Conservation (phyloP, 2,888 invertebrate genomes). For the Eilema depressum region DNA sequence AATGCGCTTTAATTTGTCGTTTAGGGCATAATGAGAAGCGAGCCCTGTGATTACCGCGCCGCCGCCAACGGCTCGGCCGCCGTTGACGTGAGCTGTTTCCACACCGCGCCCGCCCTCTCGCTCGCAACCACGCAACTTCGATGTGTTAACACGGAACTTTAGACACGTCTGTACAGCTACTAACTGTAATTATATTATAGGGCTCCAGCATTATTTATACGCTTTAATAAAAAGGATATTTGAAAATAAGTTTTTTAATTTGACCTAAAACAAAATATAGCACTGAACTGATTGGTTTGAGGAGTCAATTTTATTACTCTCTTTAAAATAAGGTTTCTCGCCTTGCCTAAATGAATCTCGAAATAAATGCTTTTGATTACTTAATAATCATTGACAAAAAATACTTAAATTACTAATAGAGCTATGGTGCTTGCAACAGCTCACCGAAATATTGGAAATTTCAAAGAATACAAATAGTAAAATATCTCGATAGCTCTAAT, state of each 20-base stretch:
- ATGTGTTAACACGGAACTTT: slow-evolving; percentile 62
- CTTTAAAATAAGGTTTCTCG: too few species aligned
- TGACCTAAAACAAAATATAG: not conserved
- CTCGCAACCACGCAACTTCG: slow-evolving; percentile 62
- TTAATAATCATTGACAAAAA: not conserved
- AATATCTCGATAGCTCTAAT: too few species aligned
- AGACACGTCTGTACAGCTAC: slow-evolving; percentile 16
- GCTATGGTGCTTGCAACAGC: too few species aligned
- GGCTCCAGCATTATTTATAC: too few species aligned
- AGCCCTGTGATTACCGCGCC: slow-evolving; percentile 87
- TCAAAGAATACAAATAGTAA: too few species aligned
- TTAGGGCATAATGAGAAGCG: slow-evolving; percentile 85
- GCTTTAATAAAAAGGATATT: not conserved
- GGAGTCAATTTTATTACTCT: too few species aligned
- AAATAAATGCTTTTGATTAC: not conserved
- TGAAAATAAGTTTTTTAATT: not conserved
- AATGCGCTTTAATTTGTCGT: slow-evolving; percentile 87
- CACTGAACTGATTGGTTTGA: too few species aligned
- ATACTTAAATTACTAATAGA: not conserved
- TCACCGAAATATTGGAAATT: too few species aligned
- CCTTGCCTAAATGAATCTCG: too few species aligned
- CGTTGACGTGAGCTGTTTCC: slow-evolving; percentile 84
- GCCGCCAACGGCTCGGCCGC: slow-evolving; percentile 83
- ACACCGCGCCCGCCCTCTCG: slow-evolving; percentile 60
- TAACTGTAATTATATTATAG: slow-evolving; percentile 1